These are phyloP conservation scores for Steinernema khuongi DNA, from an alignment of 1,140 invertebrate genomes.

Conservation along the genomic window DNA sequence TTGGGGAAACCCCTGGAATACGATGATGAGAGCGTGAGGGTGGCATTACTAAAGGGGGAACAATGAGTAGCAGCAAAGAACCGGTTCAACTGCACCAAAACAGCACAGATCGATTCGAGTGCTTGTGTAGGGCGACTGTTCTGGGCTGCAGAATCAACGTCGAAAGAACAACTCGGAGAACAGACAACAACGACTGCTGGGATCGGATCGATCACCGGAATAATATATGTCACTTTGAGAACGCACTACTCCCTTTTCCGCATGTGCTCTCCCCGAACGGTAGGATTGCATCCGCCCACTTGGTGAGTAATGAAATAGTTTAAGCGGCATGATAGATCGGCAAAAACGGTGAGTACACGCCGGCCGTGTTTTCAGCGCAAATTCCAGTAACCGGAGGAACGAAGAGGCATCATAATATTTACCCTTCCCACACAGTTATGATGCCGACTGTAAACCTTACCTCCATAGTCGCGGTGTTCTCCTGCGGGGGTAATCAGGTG, in stretches of 20 bases:
- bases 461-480: neutral
- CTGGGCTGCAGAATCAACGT: too few relatives aligned
- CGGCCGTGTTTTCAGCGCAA: too few relatives aligned
- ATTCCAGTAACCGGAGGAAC: too few relatives aligned
- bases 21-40: neutral
- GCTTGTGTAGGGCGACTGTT: too few relatives aligned
- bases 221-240: neutral
- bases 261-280: too few relatives aligned
- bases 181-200: neutral
- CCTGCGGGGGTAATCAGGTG: neutral
- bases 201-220: neutral
- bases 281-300: too few relatives aligned
- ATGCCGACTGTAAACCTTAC: neutral
- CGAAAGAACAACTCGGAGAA: too few relatives aligned
- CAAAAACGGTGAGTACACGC: too few relatives aligned
- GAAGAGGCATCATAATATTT: too few relatives aligned
- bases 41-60: neutral
- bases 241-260: neutral
- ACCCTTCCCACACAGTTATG: neutral
- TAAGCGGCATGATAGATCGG: too few relatives aligned
- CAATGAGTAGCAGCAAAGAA: neutral
- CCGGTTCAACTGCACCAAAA: neutral
- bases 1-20: conserved; percentile 1
- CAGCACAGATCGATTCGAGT: too few relatives aligned
- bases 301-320: too few relatives aligned